Evolutionary conservation across 2,797 vertebrate species (phyloP).

Genomic region (Dipus sagitta): DNA sequence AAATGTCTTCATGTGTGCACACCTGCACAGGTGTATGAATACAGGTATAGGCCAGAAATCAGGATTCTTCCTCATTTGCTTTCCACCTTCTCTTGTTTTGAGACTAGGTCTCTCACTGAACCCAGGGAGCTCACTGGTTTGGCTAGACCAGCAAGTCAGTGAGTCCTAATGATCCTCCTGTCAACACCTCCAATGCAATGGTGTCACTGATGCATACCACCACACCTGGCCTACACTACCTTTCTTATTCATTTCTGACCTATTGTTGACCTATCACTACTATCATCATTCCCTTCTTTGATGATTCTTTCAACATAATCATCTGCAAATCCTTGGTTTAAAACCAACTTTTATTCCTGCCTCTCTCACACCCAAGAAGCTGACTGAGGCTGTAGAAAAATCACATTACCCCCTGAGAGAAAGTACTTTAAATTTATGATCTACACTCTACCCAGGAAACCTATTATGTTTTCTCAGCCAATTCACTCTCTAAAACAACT

Average conservation of each 20-base stretch:
- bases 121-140: no score
- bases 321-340: not conserved
- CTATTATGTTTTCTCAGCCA: not conserved
- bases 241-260: not conserved
- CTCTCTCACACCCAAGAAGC: not conserved
- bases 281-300: not conserved
- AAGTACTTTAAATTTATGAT: slow-evolving; percentile 25
- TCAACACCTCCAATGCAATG: not conserved
- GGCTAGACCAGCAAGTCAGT: no score
- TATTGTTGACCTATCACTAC: not conserved
- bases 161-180: no score
- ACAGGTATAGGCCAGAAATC: no score
- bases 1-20: no score
- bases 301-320: not conserved
- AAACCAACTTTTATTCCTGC: not conserved
- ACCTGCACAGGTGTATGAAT: no score
- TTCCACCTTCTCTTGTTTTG: no score
- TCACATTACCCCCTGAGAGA: not conserved
- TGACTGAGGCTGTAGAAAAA: slow-evolving; percentile 13
- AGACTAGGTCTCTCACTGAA: no score
- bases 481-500: not conserved
- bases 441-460: not conserved
- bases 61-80: no score
- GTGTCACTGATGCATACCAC: no score
- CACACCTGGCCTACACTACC: not conserved